phyloP scores from a whole-genome alignment of 2,888 invertebrate genomes.

The Branchellion lobata region DNA sequence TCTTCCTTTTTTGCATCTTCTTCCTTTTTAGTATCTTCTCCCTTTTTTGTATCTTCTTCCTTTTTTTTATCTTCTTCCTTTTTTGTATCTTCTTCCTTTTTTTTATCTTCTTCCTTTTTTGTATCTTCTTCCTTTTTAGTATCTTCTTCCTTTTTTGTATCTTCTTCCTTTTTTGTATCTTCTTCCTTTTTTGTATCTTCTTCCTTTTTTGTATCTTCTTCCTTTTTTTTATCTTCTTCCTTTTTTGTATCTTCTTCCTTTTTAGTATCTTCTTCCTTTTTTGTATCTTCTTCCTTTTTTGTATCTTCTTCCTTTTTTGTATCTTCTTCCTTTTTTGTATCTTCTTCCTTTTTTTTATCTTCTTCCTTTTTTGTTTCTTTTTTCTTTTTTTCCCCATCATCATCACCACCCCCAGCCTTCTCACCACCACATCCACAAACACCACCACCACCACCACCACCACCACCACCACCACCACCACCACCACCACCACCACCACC shows the following conservation, averaged over 20 bases:
- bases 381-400: background rate
- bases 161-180: background rate
- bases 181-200: background rate
- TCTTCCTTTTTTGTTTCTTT: background rate
- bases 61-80: background rate
- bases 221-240: background rate
- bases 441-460: no score
- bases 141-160: background rate
- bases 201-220: background rate
- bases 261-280: background rate
- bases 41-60: background rate
- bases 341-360: background rate
- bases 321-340: background rate
- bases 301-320: background rate
- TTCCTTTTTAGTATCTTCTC: background rate
- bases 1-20: background rate
- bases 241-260: background rate
- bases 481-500: background rate
- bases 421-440: no score
- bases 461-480: background rate
- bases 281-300: background rate
- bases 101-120: background rate
- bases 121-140: background rate
- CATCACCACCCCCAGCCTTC: no score
- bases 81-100: background rate